Conservation (phyloP, 2,888 invertebrate species). For the Mactromeris polynyma region DNA sequence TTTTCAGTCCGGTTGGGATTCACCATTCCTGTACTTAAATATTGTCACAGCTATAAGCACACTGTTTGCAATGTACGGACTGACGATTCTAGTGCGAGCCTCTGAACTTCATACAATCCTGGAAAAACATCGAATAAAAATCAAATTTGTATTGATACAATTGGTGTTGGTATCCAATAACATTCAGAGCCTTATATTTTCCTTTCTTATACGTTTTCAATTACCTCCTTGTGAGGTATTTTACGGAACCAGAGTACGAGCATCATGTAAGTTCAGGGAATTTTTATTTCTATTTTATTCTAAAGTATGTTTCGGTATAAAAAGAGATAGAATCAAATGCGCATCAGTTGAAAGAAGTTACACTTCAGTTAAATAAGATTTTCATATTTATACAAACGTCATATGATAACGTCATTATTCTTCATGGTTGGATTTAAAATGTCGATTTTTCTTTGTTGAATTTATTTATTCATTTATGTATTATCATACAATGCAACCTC, state of each 20-base stretch:
- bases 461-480: too few species aligned
- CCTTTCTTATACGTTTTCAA: conserved; percentile 30
- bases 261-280: conserved; percentile 28
- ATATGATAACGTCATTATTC: too few species aligned
- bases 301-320: not conserved
- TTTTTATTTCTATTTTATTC: not conserved
- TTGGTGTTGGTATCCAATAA: conserved; percentile 45
- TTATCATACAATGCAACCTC: too few species aligned
- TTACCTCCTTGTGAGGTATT: conserved; percentile 36
- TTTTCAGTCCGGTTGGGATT: conserved; percentile 22
- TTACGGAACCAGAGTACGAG: conserved; percentile 35
- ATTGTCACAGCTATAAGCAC: conserved; percentile 40
- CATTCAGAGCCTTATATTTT: conserved; percentile 39
- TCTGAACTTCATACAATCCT: conserved; percentile 28
- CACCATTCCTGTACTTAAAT: conserved; percentile 35
- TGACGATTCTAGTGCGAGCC: conserved; percentile 32
- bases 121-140: conserved; percentile 46
- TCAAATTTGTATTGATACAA: conserved; percentile 51
- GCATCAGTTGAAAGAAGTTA: not conserved
- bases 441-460: too few species aligned
- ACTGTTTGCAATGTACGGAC: conserved; percentile 48
- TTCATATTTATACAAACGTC: too few species aligned
- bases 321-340: not conserved
- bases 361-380: not conserved
- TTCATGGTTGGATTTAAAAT: too few species aligned